These are phyloP conservation scores for Cygnus olor DNA, from an alignment of 2,797 vertebrate species.

Conservation along the genomic window DNA sequence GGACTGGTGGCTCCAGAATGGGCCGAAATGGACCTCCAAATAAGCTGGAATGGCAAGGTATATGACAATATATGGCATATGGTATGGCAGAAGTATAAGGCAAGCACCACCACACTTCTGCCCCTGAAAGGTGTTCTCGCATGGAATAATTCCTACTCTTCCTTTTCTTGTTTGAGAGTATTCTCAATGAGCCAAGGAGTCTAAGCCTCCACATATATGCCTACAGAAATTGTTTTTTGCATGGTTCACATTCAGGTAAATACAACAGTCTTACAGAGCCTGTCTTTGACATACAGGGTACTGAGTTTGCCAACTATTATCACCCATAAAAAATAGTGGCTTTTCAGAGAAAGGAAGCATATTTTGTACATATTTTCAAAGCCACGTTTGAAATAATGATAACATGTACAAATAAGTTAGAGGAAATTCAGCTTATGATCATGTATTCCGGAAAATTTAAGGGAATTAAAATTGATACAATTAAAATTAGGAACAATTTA, in stretches of 20 bases:
- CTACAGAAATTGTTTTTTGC: not conserved
- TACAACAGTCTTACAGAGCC: not conserved
- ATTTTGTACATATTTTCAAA: not conserved
- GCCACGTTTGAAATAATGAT: not conserved
- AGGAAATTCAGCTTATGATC: not conserved
- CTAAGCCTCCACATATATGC: not conserved
- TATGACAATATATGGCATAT: too few species aligned
- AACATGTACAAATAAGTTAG: not conserved
- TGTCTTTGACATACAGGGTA: not conserved
- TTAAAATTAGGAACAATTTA: slow-evolving; percentile 3
- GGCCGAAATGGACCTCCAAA: not conserved
- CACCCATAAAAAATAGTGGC: not conserved
- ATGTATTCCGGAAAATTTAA: not conserved
- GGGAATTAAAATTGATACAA: not conserved
- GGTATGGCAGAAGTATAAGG: not conserved
- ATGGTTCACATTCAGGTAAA: not conserved
- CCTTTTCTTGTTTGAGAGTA: not conserved
- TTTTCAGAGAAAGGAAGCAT: not conserved
- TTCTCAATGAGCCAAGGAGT: not conserved
- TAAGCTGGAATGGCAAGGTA: not conserved
- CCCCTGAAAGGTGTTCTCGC: not conserved
- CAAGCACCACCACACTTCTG: not conserved
- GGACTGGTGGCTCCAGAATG: accelerated
- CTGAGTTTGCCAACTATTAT: not conserved
- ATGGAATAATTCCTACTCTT: not conserved